A percentile compares a stretch with the other conserved stretches of the same genome.
These are phyloP conservation scores for Neelides folsomi DNA, from an alignment of 2,888 invertebrate species.

Conservation along the genomic window DNA sequence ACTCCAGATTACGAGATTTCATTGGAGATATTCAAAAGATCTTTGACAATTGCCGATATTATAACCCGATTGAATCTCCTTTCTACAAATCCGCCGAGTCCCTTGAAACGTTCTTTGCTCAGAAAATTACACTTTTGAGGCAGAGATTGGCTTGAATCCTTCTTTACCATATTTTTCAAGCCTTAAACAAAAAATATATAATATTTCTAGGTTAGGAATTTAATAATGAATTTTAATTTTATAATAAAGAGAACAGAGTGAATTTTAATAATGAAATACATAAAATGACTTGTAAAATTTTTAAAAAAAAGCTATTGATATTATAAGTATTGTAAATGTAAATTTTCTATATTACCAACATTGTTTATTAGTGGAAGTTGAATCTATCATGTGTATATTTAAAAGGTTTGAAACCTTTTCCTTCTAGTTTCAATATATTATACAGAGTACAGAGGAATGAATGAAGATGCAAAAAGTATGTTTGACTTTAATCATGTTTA, in stretches of 20 bases:
- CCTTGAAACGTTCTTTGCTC: conserved; percentile 86
- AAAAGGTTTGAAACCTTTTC: too few relatives aligned
- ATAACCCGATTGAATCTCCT: conserved; percentile 88
- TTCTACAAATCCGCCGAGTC: conserved; percentile 94
- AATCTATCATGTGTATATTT: too few relatives aligned
- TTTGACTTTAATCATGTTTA: too few relatives aligned
- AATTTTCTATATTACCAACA: too few relatives aligned
- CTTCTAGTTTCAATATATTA: too few relatives aligned
- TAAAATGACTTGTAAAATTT: too few relatives aligned
- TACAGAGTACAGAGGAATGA: too few relatives aligned
- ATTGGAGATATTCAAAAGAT: conserved; percentile 96
- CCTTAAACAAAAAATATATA: neutral
- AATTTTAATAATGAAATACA: too few relatives aligned
- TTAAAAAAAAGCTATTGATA: too few relatives aligned
- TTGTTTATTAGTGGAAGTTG: too few relatives aligned
- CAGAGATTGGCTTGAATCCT: conserved; percentile 49
- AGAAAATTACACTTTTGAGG: conserved; percentile 76
- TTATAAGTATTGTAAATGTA: too few relatives aligned
- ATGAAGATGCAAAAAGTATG: too few relatives aligned
- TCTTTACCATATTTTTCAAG: neutral
- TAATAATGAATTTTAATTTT: neutral
- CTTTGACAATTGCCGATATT: conserved; percentile 96
- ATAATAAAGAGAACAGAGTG: neutral
- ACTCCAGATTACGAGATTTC: conserved; percentile 81
- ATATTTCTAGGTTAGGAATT: neutral